Evolutionary conservation across 2,888 invertebrate species (phyloP), one percentile per base, ranked within the genome.

Genomic region (Yponomeuta evonymella): DNA sequence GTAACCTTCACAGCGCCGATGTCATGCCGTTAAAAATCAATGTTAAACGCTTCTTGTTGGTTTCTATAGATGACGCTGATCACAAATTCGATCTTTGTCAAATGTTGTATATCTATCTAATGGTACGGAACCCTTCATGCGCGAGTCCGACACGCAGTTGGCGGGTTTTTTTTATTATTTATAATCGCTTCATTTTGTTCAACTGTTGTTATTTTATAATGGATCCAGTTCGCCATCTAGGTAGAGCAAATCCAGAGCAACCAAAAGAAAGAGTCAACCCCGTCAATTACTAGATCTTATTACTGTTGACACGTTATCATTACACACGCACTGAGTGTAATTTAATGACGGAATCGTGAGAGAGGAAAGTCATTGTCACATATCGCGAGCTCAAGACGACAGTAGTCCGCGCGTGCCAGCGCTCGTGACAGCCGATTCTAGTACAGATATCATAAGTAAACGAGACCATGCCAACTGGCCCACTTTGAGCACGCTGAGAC

Each of bases 351-450:
- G 79, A 80, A 75, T 81, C 83, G 84, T 87, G 85, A 84, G 86
- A 86, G 84, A 85, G 80, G 85, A 86, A 86, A 86, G 84, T 82
- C 78, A 81, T 82, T 83, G 84, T 83, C 63, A 68, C 70, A 70
- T 48, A 65, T 65, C 65, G n/a, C 3, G 48, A 69, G 48, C 10
- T 12, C n/a, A 12, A 69, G 72, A 67, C 51, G 29, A 68, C 72
- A 58, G 65, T 67, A 43, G 66, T 62, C 36, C 69, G 66, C 48
- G 64, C 58, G 64, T 66, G 30, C 43, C 58, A 43, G 68, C 51
- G 63, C 67, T 48, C 72, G 58, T 58, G 68, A 69, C 67, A 67
- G 11, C n/a, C 62, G 70, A 70, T 70, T 30, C 48, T 23, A 65
- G 48, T 12, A 48, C 29, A 23, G 64, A 70, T 64, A 70, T 64